Percentiles rank a stretch among this genome's conserved stretches.
These are phyloP conservation scores for Sericinus montela DNA, from an alignment of 2,888 invertebrate genomes.

Conservation along the genomic window DNA sequence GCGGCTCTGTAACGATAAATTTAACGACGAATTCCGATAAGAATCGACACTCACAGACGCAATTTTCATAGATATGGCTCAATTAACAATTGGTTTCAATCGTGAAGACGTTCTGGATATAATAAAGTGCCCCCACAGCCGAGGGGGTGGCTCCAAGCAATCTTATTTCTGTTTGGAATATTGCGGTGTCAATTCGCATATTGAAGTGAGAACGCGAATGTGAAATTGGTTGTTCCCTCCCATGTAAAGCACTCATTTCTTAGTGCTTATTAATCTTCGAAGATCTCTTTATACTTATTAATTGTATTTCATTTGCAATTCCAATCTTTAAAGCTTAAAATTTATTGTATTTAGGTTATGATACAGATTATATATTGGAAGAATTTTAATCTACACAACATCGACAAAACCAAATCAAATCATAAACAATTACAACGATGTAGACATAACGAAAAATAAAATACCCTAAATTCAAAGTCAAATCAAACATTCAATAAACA, in stretches of 20 bases:
- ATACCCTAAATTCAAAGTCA: conserved; percentile 29
- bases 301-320: too few relatives aligned
- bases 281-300: not conserved
- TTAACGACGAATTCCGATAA: conserved; percentile 73
- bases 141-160: conserved; percentile 62
- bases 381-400: too few relatives aligned
- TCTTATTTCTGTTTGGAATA: conserved; percentile 79
- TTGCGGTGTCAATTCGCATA: conserved; percentile 78
- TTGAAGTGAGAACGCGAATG: conserved; percentile 70
- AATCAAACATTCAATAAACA: conserved; percentile 35
- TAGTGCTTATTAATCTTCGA: conserved; percentile 42
- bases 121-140: conserved; percentile 66
- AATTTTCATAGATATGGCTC: conserved; percentile 79
- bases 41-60: conserved; percentile 70
- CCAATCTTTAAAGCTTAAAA: too few relatives aligned
- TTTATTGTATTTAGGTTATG: too few relatives aligned
- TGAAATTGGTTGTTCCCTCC: conserved; percentile 55
- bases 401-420: too few relatives aligned
- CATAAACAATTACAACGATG: conserved; percentile 10
- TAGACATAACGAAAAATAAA: conserved; percentile 25
- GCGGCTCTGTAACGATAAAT: conserved; percentile 60
- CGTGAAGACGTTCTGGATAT: conserved; percentile 73
- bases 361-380: too few relatives aligned
- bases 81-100: conserved; percentile 79
- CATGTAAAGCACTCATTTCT: conserved; percentile 63